Conservation (phyloP, 2,113 vertebrate genomes). For the Corydoras maculifer region DNA sequence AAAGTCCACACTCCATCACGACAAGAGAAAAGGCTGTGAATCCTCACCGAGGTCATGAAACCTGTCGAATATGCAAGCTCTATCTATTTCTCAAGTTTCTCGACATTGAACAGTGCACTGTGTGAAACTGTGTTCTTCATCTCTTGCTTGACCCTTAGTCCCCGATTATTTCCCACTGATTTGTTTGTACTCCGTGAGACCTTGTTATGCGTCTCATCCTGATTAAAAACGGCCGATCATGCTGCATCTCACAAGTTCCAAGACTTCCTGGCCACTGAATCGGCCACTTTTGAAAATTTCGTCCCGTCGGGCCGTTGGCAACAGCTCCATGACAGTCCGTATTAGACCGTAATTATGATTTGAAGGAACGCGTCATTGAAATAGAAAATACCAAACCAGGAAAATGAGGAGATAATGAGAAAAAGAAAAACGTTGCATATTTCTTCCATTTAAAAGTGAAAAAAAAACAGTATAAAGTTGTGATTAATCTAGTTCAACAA, state of each 20-base stretch:
- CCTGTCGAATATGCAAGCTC: conserved; percentile 77
- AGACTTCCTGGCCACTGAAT: background rate
- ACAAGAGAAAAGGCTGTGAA: conserved; percentile 61
- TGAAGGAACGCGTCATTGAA: conserved; percentile 8
- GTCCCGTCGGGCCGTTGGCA: background rate
- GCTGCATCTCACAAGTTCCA: background rate
- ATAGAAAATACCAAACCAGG: conserved; percentile 18
- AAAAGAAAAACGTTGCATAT: conserved; percentile 27
- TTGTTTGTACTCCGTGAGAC: conserved; percentile 19
- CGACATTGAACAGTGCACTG: conserved; percentile 63
- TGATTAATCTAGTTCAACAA: conserved; percentile 41
- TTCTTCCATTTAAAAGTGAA: conserved; percentile 26
- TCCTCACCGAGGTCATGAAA: conserved; percentile 62
- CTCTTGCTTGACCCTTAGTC: conserved; percentile 19
- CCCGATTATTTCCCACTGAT: background rate
- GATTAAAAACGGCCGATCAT: background rate
- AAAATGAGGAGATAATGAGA: conserved; percentile 38
- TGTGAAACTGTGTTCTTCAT: conserved; percentile 57
- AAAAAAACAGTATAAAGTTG: background rate
- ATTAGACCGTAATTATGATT: background rate
- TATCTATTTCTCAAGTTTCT: conserved; percentile 67
- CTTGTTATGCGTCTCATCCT: background rate
- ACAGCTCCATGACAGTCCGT: background rate
- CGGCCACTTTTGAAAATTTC: background rate
- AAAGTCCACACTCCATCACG: conserved; percentile 11